These are phyloP conservation scores for Athetis lepigone DNA, from an alignment of 2,888 invertebrate genomes.

Conservation along the genomic window DNA sequence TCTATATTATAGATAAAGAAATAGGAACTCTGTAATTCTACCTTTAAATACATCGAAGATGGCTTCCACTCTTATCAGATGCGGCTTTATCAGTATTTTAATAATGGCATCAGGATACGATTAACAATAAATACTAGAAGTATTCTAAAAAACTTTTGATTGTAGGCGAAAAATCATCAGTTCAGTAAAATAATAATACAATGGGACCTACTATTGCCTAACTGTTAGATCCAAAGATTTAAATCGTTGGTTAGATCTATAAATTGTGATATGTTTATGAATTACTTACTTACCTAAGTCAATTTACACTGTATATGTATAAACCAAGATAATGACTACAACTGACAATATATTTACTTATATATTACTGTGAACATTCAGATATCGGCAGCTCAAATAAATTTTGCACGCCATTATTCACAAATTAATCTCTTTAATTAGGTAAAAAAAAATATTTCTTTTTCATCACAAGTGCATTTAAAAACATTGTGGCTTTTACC, in stretches of 20 bases:
- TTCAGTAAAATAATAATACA: conserved; percentile 74
- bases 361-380: conserved; percentile 46
- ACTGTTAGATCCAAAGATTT: conserved; percentile 70
- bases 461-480: too few species aligned
- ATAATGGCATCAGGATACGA: conserved; percentile 15
- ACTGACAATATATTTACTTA: conserved; percentile 42
- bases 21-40: conserved; percentile 14
- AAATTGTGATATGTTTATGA: conserved; percentile 75
- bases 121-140: conserved; percentile 21
- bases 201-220: conserved; percentile 84
- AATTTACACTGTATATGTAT: conserved; percentile 68
- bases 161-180: conserved; percentile 60
- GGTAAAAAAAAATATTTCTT: too few species aligned
- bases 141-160: conserved; percentile 43
- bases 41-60: conserved; percentile 30
- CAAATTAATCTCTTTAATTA: too few species aligned
- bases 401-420: not conserved
- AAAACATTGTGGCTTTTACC: too few species aligned
- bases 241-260: conserved; percentile 69
- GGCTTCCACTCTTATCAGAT: conserved; percentile 36
- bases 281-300: conserved; percentile 69
- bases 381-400: not conserved
- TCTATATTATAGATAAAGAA: conserved; percentile 12
- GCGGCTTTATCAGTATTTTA: conserved; percentile 23
- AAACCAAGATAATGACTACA: conserved; percentile 51